Evolutionary conservation across 2,113 vertebrate genomes (phyloP), one percentile per base, ranked within the genome.

Genomic region (Pantherophis guttatus): DNA sequence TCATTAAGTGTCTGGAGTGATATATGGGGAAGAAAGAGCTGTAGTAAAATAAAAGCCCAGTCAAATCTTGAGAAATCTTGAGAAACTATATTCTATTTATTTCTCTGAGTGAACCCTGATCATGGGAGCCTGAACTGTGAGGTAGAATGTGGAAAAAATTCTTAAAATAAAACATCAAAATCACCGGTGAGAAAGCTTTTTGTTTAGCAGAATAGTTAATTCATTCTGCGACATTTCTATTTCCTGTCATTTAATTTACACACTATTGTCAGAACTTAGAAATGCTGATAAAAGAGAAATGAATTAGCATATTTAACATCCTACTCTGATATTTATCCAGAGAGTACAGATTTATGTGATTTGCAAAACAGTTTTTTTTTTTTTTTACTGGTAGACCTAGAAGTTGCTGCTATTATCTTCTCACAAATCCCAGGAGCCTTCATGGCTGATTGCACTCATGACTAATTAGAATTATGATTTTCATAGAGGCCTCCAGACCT

Each of bases 391-490:
- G 93, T 88, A 88, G 94, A 62, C 94, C 92, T 94, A 95, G 19
- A 81, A 93, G 89, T 52, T 11, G 52, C 48, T 13, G 2, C n/a
- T 53, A 33, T 81, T 54, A 62, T 55, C 57, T 90, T 90, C 88
- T 95, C 58, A 88, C 94, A 94, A 94, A 95, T 95, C 96, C 95
- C 94, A 54, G n/a, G 94, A 94, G 96, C 90, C 93, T 94, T 91
- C 91, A 94, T 95, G 91, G 89, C 88, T 97, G 96, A 96, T 96
- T 96, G 93, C 92, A 91, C 94, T 96, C 96, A 93, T 62, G 95
- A 94, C 93, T 95, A 95, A 17, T 94, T 95, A 92, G 88, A 94
- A 93, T 94, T 95, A 95, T 88, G 95, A 88, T 94, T 95, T 92
- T 94, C 93, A 87, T 93, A n/a, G 5, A 94, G 90, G 92, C 92